Percentiles rank a stretch among this genome's conserved stretches.
Evolutionary conservation across 2,797 vertebrate genomes (phyloP).

Genomic region (Phataginus tetradactyla): DNA sequence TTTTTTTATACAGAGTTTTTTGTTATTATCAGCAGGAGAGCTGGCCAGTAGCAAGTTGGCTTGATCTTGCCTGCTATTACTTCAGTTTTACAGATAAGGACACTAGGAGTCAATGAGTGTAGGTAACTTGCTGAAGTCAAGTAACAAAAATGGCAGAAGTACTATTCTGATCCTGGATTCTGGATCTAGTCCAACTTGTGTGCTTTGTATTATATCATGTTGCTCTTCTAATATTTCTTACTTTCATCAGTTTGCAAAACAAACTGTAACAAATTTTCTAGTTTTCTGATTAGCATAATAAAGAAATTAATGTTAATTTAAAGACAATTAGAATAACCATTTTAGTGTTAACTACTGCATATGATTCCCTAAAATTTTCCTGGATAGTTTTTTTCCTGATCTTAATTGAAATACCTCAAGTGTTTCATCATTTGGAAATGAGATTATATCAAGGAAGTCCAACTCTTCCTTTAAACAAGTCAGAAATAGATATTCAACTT

Average conservation of each 20-base stretch:
- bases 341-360: not conserved
- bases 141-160: slow-evolving; percentile 34
- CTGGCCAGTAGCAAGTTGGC: not conserved
- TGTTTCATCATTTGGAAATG: slow-evolving; percentile 53
- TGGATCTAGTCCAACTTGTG: not conserved
- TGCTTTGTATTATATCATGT: not conserved
- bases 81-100: not conserved
- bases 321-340: not conserved
- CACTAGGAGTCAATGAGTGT: not conserved
- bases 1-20: not conserved
- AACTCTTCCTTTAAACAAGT: slow-evolving; percentile 34
- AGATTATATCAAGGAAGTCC: not conserved
- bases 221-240: not conserved
- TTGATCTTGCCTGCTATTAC: not conserved
- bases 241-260: slow-evolving; percentile 21
- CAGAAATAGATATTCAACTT: not conserved
- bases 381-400: not conserved
- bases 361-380: not conserved
- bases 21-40: not conserved
- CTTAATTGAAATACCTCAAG: slow-evolving; percentile 20
- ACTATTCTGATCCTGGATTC: not conserved
- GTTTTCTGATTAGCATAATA: not conserved
- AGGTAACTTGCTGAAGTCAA: not conserved
- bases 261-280: not conserved
- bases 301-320: not conserved